Evolutionary conservation across 2,888 invertebrate species (phyloP).

Genomic region (Rhamnusium bicolor): DNA sequence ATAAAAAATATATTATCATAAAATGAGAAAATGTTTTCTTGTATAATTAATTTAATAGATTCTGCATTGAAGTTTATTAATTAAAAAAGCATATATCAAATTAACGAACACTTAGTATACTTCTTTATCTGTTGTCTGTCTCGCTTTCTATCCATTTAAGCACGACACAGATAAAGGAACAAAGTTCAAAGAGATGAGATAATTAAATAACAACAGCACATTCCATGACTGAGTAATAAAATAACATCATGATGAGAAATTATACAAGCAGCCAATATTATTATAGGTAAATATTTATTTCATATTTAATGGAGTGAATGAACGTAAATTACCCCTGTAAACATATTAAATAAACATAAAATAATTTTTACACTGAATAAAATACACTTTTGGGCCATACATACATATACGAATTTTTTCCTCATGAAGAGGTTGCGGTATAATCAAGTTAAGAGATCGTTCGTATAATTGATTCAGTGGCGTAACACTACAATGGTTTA

Average conservation of each 20-base stretch:
- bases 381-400: no score
- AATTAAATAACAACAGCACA: conserved; percentile 33
- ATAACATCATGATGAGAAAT: conserved; percentile 1
- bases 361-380: no score
- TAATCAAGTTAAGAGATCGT: no score
- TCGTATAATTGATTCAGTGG: no score
- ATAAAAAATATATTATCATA: not conserved
- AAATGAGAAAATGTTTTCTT: conserved; percentile 8
- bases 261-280: not conserved
- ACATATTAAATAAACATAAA: no score
- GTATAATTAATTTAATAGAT: conserved; percentile 1
- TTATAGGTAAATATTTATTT: conserved; percentile 3
- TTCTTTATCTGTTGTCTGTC: conserved; percentile 19
- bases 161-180: conserved; percentile 29
- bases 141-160: conserved; percentile 14
- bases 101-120: not conserved
- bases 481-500: no score
- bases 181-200: conserved; percentile 32
- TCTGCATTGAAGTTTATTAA: conserved; percentile 8
- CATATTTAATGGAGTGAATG: not conserved
- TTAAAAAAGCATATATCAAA: conserved; percentile 25
- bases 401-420: no score
- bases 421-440: no score
- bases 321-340: not conserved
- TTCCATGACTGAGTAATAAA: conserved; percentile 27